Evolutionary conservation across 1,140 invertebrate species (phyloP), one percentile per base, ranked within the genome.

Genomic region (Eriosoma lanigerum): DNA sequence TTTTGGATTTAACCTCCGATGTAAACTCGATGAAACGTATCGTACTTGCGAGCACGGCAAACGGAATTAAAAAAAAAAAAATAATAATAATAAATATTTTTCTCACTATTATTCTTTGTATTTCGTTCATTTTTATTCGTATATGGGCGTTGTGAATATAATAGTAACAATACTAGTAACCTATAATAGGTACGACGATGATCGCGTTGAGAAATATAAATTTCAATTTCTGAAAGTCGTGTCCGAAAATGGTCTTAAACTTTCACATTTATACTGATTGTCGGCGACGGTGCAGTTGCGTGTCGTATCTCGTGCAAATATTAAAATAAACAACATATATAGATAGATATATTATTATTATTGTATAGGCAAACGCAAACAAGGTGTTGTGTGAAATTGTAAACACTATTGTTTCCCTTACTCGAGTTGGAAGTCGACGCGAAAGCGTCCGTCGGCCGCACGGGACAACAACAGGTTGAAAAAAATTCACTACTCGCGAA

Each of bases 171-270:
- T 38, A 38, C 3, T 38, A 38, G 8, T 38, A 38, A 58, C 21
- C 9, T 26, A 62, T 60, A n/a, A 60, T 15, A 29, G 15, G 8
- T 32, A 13, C 38, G 62, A 21, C 38, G 19, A 44, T n/a, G n/a
- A 13, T 15, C 32, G n/a, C 64, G 21, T 66, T 24, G 38, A 66
- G 38, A 66, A 66, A 66, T 21, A 21, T 21, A 21, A 66, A 46
- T 66, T n/a, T 44, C 38, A 21, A 66, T 66, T 38, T 24, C 29
- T 46, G 10, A 54, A n/a, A 0, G 66, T 48, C 46, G 66, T 70
- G 44, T 70, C 66, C 46, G 66, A 70, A 70, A 70, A 70, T 48
- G 66, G 66, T 70, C 66, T 70, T 70, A 70, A 26, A 70, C 66
- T 70, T 70, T 70, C 66, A 70, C 66, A 70, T 70, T 70, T 48